These are phyloP conservation scores for Chironex yamaguchii DNA, from an alignment of 30 jellyfish, hydroid and myxozoan genomes.

Conservation along the genomic window DNA sequence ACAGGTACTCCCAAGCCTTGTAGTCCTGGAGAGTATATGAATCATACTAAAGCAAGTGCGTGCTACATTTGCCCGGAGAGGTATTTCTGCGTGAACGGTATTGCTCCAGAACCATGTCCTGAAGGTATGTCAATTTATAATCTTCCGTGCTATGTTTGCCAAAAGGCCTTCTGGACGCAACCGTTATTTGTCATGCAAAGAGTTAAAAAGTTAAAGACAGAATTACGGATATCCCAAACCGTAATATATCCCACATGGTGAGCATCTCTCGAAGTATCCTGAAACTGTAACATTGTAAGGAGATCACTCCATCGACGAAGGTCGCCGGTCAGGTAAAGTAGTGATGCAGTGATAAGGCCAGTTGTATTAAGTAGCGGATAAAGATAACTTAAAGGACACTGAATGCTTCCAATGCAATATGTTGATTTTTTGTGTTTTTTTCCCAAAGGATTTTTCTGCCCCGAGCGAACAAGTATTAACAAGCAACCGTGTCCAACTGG, in stretches of 20 bases:
- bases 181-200: too few relatives aligned
- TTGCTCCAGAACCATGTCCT: constrained; percentile 73
- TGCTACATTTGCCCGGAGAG: constrained; percentile 89
- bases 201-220: too few relatives aligned
- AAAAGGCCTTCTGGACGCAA: too few relatives aligned
- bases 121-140: constrained; percentile 77
- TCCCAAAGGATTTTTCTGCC: constrained; percentile 83
- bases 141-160: too few relatives aligned
- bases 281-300: too few relatives aligned
- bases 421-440: not conserved
- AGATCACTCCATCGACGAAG: too few relatives aligned
- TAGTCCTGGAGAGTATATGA: constrained; percentile 84
- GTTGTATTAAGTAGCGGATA: too few relatives aligned
- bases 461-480: constrained; percentile 69
- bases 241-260: too few relatives aligned
- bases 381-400: not conserved
- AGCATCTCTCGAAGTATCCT: too few relatives aligned
- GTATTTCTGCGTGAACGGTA: constrained; percentile 71
- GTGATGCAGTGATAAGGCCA: too few relatives aligned
- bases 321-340: too few relatives aligned
- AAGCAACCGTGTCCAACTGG: constrained; percentile 97
- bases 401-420: not conserved
- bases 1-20: constrained; percentile 92
- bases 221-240: too few relatives aligned
- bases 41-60: constrained; percentile 76